Evolutionary conservation across 2,888 invertebrate genomes (phyloP), one percentile per base, ranked within the genome.

Genomic region (Eupeodes latifasciatus): DNA sequence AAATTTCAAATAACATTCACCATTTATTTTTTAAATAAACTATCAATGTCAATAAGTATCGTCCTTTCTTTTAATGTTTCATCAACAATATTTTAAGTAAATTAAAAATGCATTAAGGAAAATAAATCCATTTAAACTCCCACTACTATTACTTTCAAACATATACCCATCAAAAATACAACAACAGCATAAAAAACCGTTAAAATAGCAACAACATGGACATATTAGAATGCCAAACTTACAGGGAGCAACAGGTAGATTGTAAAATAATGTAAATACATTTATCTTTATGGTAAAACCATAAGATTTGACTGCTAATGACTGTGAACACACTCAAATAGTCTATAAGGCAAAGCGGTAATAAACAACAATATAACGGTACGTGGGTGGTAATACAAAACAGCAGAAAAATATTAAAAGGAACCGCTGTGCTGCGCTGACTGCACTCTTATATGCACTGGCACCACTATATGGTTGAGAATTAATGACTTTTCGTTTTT

Each of bases 331-430:
- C 72, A 72, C 72, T 14, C 40, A 36, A 67, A 77, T 14, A n/a
- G 14, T 40, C 11, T 10, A 12, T 27, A 27, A 27, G 14, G 64
- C 14, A 66, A 19, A 27, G 27, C 19, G 51, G 83, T 72, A 79
- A 87, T 83, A 76, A 76, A 80, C 87, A 74, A 83, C 71, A 71
- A 40, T 71, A 55, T 87, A 83, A 83, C 83, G 80, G 87, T 76
- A 80, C 76, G 87, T 87, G 87, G 87, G 87, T 87, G 87, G 87
- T 87, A 87, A 80, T 40, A 80, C 80, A 80, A 76, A 87, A 87
- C 9, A 51, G 55, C 67, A 51, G 16, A 67, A 64, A 80, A 72
- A 57, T 55, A 47, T 57, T 11, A 69, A 81, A 81, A 44, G 74
- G 27, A 72, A 36, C 59, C 72, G 72, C 72, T 19, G 11, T 36